Evolutionary conservation across 92 coral and sea anemone species (phyloP).

Genomic region (Palythoa caribaeorum): DNA sequence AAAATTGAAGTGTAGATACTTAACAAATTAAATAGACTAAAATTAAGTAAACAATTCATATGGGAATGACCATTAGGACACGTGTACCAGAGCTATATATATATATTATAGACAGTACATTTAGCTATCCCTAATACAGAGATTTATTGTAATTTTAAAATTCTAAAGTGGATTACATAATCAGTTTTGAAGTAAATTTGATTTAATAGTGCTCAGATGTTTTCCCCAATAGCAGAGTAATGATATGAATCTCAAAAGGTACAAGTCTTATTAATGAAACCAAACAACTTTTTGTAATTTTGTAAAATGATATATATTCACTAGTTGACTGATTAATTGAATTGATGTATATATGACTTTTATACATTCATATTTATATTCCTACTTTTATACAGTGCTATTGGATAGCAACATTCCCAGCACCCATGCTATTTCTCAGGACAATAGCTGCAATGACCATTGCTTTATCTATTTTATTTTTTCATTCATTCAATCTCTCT

Average conservation of each 20-base stretch:
- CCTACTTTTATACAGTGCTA: not conserved
- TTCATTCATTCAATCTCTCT: too few relatives aligned
- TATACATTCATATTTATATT: not conserved
- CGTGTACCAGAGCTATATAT: too few relatives aligned
- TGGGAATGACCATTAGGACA: too few relatives aligned
- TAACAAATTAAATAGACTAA: too few relatives aligned
- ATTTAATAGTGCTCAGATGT: too few relatives aligned
- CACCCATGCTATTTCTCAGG: not conserved
- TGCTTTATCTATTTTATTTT: too few relatives aligned
- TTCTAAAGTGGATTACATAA: not conserved
- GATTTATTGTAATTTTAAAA: not conserved
- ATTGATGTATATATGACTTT: not conserved
- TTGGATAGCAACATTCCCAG: conserved; percentile 14
- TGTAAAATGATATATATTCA: not conserved
- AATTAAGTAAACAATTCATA: too few relatives aligned
- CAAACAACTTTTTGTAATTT: too few relatives aligned
- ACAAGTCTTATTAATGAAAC: not conserved
- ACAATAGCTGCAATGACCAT: too few relatives aligned
- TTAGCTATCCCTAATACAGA: too few relatives aligned
- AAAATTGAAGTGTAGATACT: too few relatives aligned
- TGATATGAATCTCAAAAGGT: not conserved
- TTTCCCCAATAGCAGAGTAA: too few relatives aligned
- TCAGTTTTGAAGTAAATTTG: not conserved
- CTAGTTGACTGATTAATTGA: not conserved
- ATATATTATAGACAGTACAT: not conserved